Evolutionary conservation across 1,140 invertebrate genomes (phyloP).

Genomic region (Aculops lycopersici): DNA sequence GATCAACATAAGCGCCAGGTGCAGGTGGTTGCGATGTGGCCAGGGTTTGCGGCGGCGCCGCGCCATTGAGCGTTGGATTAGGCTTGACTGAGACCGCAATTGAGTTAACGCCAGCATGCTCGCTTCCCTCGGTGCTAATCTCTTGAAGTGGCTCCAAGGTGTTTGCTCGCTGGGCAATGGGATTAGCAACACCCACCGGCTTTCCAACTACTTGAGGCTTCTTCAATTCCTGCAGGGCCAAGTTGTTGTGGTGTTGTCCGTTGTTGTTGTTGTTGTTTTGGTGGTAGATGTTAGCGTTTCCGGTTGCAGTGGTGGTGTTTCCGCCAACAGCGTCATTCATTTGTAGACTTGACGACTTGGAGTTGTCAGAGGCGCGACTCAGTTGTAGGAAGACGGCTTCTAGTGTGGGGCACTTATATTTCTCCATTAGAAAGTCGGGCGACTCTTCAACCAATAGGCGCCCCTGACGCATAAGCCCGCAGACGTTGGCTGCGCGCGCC

Average conservation of each 20-base stretch:
- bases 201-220: no score
- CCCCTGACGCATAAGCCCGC: constrained; percentile 20
- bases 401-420: constrained; percentile 44
- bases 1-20: background rate
- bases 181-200: no score
- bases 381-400: constrained; percentile 78
- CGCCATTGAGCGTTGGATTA: background rate
- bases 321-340: background rate
- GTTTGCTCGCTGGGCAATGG: no score
- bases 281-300: background rate
- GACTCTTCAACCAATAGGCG: constrained; percentile 47
- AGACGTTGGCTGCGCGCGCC: constrained; percentile 14
- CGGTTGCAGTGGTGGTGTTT: background rate
- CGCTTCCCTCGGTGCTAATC: no score
- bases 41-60: background rate
- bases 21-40: background rate
- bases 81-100: background rate
- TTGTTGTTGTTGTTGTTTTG: background rate
- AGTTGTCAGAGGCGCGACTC: constrained; percentile 25
- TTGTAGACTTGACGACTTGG: background rate
- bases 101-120: background rate
- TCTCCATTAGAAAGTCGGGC: constrained; percentile 40
- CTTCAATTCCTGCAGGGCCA: no score
- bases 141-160: no score
- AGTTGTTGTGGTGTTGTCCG: no score